Evolutionary conservation across 2,888 invertebrate genomes (phyloP).

Genomic region (Dascillus cervinus): DNA sequence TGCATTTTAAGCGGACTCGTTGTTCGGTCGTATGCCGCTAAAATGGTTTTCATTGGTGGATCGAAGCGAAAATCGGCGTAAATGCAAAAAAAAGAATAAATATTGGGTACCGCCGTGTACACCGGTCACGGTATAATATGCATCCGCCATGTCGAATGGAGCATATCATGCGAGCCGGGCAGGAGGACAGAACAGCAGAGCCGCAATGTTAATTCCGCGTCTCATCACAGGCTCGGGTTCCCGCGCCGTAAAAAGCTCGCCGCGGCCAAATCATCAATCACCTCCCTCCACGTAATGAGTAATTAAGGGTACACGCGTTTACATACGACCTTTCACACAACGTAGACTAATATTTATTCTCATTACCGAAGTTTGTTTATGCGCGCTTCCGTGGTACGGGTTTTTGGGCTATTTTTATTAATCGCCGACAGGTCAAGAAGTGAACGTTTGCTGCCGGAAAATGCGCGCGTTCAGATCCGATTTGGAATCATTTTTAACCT

Average conservation of each 20-base stretch:
- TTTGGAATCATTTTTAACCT: no score
- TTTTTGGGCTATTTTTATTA: no score
- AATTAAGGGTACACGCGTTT: conserved; percentile 27
- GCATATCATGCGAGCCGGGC: conserved; percentile 31
- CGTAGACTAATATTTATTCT: conserved; percentile 13
- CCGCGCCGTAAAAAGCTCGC: conserved; percentile 28
- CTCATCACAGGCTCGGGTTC: conserved; percentile 22
- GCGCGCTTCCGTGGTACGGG: no score
- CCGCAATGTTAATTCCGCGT: conserved; percentile 30
- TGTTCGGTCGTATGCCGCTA: no score
- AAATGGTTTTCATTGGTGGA: no score
- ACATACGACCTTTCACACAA: conserved; percentile 19
- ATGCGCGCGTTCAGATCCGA: no score
- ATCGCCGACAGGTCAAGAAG: no score
- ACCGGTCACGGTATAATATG: conserved; percentile 34
- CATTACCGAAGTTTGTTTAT: conserved; percentile 10
- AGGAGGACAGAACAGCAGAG: conserved; percentile 24
- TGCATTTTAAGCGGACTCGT: no score
- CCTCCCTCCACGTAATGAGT: conserved; percentile 21
- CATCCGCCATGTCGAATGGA: conserved; percentile 36
- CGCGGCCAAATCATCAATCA: conserved; percentile 25
- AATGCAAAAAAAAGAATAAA: conserved; percentile 4
- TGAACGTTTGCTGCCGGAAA: no score
- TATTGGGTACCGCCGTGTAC: conserved; percentile 24
- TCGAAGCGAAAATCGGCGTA: neutral